A percentile compares a stretch with the other conserved stretches of the same genome.
These are phyloP conservation scores for Halocynthia roretzi DNA, from an alignment of 23 tunicate genomes.

Conservation along the genomic window DNA sequence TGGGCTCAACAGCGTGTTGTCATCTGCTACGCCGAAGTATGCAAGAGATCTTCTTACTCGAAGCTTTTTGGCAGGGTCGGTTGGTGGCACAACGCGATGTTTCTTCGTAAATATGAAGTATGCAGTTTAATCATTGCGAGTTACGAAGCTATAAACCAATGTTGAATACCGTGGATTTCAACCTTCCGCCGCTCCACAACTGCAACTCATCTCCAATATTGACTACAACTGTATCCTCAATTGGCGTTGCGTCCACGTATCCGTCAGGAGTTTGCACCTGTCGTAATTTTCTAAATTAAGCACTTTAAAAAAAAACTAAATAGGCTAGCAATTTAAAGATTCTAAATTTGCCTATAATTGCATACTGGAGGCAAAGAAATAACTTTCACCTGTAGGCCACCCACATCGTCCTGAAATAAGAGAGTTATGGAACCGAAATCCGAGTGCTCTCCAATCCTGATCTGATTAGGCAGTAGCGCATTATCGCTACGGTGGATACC, in stretches of 20 bases:
- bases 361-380: too few species aligned
- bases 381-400: too few species aligned
- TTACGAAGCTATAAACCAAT: neutral
- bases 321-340: too few species aligned
- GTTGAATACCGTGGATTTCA: neutral
- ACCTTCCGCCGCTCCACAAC: conserved; percentile 3
- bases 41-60: conserved; percentile 1
- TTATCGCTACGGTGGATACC: too few species aligned
- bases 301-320: too few species aligned
- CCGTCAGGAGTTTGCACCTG: neutral
- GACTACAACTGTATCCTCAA: neutral
- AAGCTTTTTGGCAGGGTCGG: neutral
- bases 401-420: too few species aligned
- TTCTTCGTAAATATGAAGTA: neutral
- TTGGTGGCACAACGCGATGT: neutral
- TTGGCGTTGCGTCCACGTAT: neutral
- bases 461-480: too few species aligned
- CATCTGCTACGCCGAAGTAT: neutral
- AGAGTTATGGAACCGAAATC: too few species aligned
- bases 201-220: conserved; percentile 4
- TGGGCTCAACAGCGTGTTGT: neutral
- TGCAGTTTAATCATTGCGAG: neutral
- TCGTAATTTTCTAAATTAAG: too few species aligned
- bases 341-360: too few species aligned
- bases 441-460: too few species aligned